These are phyloP conservation scores for Pluvialis apricaria DNA, from an alignment of 2,113 vertebrate genomes.

Conservation along the genomic window DNA sequence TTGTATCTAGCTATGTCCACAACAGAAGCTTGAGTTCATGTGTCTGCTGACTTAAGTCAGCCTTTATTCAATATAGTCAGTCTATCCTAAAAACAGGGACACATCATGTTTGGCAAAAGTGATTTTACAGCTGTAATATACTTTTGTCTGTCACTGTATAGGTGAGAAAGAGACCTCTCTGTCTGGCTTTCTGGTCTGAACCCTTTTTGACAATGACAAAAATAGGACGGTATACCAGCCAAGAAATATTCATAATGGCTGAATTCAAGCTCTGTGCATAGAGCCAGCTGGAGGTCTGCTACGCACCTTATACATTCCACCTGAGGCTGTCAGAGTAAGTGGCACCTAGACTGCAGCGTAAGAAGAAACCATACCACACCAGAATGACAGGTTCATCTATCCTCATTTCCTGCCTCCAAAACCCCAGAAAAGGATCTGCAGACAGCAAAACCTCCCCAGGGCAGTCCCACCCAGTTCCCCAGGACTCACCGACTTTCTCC, in stretches of 20 bases:
- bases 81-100: not conserved
- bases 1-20: not conserved
- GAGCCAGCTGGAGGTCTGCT: not conserved
- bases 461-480: not conserved
- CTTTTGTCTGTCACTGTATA: not conserved
- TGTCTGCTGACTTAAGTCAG: not conserved
- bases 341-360: not conserved
- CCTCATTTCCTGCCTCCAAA: not conserved
- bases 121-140: not conserved
- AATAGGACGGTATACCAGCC: not conserved
- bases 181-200: not conserved
- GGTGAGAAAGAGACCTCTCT: not conserved
- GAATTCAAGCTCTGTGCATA: not conserved
- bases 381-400: not conserved
- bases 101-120: not conserved
- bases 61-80: not conserved
- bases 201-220: not conserved
- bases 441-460: not conserved
- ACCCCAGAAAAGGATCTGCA: not conserved
- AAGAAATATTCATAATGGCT: not conserved
- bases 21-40: not conserved
- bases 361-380: not conserved
- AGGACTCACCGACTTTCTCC: not conserved
- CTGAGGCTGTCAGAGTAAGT: not conserved
- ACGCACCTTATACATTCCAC: not conserved